phyloP scores from a whole-genome alignment of 2,113 vertebrate species.

The Todiramphus saurophagus region DNA sequence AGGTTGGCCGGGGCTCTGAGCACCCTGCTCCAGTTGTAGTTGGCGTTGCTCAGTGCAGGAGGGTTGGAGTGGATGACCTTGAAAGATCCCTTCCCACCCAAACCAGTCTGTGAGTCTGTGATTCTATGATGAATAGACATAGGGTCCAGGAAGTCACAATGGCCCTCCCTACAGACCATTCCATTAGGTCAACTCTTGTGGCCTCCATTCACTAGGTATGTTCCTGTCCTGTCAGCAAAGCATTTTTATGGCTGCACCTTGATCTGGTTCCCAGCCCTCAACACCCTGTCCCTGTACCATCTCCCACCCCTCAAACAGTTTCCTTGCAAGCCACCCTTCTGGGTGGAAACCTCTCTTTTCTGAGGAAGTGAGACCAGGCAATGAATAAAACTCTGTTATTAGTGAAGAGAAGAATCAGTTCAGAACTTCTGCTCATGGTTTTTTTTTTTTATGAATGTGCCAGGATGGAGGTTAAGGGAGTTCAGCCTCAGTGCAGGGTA shows the following conservation, averaged over 20 bases:
- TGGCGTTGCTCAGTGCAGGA: too few relatives aligned
- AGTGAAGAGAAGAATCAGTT: neutral
- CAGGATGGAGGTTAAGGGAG: neutral
- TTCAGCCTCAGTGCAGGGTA: rapidly evolving
- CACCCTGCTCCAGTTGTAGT: too few relatives aligned
- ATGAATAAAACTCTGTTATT: too few relatives aligned
- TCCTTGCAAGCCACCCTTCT: rapidly evolving
- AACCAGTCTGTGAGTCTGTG: too few relatives aligned
- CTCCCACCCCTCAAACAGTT: rapidly evolving
- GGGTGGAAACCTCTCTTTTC: neutral
- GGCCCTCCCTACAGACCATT: neutral
- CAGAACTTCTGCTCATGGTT: neutral
- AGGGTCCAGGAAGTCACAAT: neutral
- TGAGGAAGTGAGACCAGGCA: neutral
- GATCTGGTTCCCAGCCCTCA: neutral
- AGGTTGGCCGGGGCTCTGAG: too few relatives aligned
- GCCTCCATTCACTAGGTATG: neutral
- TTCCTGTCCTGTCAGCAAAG: neutral
- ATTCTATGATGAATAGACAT: neutral
- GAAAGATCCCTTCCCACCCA: too few relatives aligned
- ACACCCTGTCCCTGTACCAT: rapidly evolving
- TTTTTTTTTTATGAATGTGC: neutral
- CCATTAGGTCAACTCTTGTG: neutral
- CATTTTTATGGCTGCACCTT: rapidly evolving
- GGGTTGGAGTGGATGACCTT: too few relatives aligned